A percentile compares a stretch with the other conserved stretches of the same genome.
phyloP scores from a whole-genome alignment of 2,113 vertebrate species.

The Otocyon megalotis region DNA sequence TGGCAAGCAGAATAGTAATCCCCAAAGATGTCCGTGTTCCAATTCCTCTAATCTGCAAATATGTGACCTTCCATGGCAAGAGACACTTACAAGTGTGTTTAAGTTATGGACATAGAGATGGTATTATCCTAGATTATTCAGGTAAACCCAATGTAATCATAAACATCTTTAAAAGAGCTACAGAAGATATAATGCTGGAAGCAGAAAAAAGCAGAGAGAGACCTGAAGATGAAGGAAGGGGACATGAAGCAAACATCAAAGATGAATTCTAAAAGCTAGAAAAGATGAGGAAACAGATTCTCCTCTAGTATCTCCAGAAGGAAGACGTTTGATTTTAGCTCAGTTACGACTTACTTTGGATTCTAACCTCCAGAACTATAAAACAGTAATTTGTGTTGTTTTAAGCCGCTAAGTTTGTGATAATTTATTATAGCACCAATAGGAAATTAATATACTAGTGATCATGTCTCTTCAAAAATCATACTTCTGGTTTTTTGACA shows the following conservation, averaged over 20 bases:
- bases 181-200: neutral
- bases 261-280: neutral
- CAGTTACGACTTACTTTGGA: slow-evolving; percentile 22
- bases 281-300: neutral
- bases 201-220: neutral
- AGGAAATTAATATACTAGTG: neutral
- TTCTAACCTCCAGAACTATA: neutral
- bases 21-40: neutral
- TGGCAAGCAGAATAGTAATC: neutral
- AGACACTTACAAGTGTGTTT: neutral
- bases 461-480: slow-evolving; percentile 10
- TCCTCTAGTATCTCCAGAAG: neutral
- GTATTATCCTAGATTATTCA: neutral
- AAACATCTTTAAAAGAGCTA: neutral
- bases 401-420: neutral
- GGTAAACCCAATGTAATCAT: neutral
- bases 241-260: neutral
- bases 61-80: neutral
- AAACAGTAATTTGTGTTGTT: neutral
- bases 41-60: slow-evolving; percentile 44
- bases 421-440: neutral
- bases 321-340: neutral
- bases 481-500: neutral
- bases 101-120: neutral
- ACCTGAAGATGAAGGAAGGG: neutral